Percentiles rank a stretch among this genome's conserved stretches.
phyloP scores from a whole-genome alignment of 2,888 invertebrate genomes.

The Holacanthella duospinosa region DNA sequence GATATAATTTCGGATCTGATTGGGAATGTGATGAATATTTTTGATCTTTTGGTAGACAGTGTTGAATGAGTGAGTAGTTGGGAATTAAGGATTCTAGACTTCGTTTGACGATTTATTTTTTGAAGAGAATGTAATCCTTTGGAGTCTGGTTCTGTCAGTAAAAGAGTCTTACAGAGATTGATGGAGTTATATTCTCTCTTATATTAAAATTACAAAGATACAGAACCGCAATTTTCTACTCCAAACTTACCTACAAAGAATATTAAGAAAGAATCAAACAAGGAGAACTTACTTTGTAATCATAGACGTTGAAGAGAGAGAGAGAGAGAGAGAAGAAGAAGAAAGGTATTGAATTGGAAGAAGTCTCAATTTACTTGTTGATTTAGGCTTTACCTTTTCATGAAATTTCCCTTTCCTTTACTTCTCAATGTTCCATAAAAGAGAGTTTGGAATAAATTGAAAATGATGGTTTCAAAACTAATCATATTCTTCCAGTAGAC shows the following conservation, averaged over 20 bases:
- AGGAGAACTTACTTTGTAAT: not conserved
- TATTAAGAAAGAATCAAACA: constrained; percentile 6
- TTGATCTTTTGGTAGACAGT: not conserved
- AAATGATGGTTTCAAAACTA: not conserved
- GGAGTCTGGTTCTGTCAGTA: not conserved
- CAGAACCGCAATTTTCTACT: not conserved
- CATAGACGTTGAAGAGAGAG: constrained; percentile 12
- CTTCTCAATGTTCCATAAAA: constrained; percentile 1
- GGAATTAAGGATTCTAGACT: not conserved
- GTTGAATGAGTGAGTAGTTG: not conserved
- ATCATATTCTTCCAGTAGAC: not conserved
- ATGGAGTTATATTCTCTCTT: not conserved
- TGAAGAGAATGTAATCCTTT: not conserved
- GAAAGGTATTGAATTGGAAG: constrained; percentile 26
- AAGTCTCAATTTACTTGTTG: constrained; percentile 11
- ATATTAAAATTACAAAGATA: constrained; percentile 4
- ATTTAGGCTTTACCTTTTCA: constrained; percentile 3
- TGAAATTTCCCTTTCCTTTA: not conserved
- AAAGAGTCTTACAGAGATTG: not conserved
- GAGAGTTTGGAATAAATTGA: not conserved
- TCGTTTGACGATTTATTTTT: not conserved
- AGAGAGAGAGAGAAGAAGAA: constrained; percentile 19
- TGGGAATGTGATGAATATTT: not conserved
- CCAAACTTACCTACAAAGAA: not conserved
- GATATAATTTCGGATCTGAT: not conserved